These are phyloP conservation scores for Amphiprion clarkii DNA, from an alignment of 2,797 vertebrate species.

Conservation along the genomic window DNA sequence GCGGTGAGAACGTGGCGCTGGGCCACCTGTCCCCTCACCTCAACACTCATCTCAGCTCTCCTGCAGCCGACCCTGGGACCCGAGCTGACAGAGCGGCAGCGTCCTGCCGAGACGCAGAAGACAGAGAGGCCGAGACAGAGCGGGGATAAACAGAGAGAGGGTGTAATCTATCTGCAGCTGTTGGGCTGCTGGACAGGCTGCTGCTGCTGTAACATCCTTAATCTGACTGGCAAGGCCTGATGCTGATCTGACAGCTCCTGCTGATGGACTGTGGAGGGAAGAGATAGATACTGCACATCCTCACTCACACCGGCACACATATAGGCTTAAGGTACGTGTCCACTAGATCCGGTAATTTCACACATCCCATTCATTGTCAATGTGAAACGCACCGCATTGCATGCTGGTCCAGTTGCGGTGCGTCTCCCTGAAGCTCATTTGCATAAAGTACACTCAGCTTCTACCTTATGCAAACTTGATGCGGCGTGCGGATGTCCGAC, in stretches of 20 bases:
- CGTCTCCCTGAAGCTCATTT: no score
- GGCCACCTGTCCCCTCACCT: slow-evolving; percentile 45
- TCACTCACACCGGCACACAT: slow-evolving; percentile 21
- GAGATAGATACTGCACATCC: slow-evolving; percentile 58
- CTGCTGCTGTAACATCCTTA: slow-evolving; percentile 80
- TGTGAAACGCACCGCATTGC: no score
- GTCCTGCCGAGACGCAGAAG: slow-evolving; percentile 57
- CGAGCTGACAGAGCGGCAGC: slow-evolving; percentile 30
- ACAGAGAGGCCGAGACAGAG: slow-evolving; percentile 54
- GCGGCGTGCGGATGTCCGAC: no score
- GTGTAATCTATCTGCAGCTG: slow-evolving; percentile 77
- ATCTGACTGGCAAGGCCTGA: slow-evolving; percentile 82
- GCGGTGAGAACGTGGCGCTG: background rate
- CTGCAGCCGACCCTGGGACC: slow-evolving; percentile 54
- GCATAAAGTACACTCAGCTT: no score
- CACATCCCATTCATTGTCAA: no score
- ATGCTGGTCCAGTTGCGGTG: no score
- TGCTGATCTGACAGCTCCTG: slow-evolving; percentile 80
- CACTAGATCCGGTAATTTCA: no score
- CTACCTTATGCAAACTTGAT: no score
- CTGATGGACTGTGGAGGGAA: slow-evolving; percentile 74
- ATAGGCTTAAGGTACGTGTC: no score
- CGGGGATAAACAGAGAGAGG: slow-evolving; percentile 63
- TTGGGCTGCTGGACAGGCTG: slow-evolving; percentile 75
- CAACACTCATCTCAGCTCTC: slow-evolving; percentile 34